Evolutionary conservation across 2,113 vertebrate genomes (phyloP).

Genomic region (Melospiza melodia): DNA sequence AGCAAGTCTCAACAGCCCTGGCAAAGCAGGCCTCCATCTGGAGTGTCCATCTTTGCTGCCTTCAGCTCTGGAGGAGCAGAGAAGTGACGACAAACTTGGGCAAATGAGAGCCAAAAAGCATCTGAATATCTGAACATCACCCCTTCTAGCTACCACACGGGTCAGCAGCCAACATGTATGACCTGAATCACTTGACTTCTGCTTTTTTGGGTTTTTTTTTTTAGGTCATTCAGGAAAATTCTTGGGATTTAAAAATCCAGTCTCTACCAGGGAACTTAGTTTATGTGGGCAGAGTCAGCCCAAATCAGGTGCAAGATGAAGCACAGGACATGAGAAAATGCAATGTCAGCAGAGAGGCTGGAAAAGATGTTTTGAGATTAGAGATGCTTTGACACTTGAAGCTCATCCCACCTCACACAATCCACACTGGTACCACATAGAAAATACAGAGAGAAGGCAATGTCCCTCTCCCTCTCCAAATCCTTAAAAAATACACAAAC

Average conservation of each 20-base stretch:
- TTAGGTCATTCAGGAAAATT: neutral
- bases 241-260: neutral
- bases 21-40: neutral
- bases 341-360: neutral
- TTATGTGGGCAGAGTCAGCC: neutral
- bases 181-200: neutral
- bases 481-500: neutral
- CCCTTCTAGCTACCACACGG: neutral
- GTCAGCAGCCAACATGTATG: neutral
- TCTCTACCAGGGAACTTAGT: neutral
- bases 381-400: neutral
- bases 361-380: neutral
- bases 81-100: neutral
- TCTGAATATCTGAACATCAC: neutral
- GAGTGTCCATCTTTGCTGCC: neutral
- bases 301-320: neutral
- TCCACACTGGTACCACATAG: neutral
- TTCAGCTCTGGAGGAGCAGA: neutral
- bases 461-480: neutral
- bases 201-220: neutral
- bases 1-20: neutral
- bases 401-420: neutral
- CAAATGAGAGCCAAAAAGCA: neutral
- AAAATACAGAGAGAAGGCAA: neutral
- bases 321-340: neutral